Conservation (phyloP, 2,888 invertebrate genomes). For the Iphiclides podalirius region DNA sequence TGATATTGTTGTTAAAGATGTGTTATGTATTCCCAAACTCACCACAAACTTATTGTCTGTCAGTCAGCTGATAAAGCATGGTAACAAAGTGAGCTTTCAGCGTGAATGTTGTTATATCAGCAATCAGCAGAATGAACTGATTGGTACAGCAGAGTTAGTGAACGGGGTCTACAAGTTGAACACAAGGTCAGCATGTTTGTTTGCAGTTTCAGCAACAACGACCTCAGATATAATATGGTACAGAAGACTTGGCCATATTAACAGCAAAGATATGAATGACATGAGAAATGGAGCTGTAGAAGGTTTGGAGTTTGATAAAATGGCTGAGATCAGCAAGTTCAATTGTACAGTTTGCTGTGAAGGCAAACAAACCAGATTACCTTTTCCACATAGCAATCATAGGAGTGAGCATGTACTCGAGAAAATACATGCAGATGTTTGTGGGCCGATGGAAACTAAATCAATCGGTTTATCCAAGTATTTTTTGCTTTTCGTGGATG, state of each 20-base stretch:
- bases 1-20: not conserved
- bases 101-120: constrained; percentile 21
- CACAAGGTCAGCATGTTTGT: constrained; percentile 3
- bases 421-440: constrained; percentile 36
- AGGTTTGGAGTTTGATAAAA: constrained; percentile 6
- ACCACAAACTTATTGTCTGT: not conserved
- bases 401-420: constrained; percentile 24
- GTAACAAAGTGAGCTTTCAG: not conserved
- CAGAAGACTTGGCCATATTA: constrained; percentile 25
- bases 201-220: too few species aligned
- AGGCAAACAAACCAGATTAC: constrained; percentile 30
- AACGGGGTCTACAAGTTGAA: constrained; percentile 26
- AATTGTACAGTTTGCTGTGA: constrained; percentile 29
- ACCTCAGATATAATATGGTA: constrained; percentile 21
- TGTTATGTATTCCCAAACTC: not conserved
- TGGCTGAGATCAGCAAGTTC: constrained; percentile 11
- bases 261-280: constrained; percentile 23
- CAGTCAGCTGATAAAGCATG: not conserved
- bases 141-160: constrained; percentile 1
- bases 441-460: constrained; percentile 32
- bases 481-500: constrained; percentile 26
- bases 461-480: constrained; percentile 25
- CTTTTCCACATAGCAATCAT: constrained; percentile 28
- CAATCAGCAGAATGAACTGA: constrained; percentile 18
- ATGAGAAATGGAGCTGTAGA: constrained; percentile 21